A percentile compares a stretch with the other conserved stretches of the same genome.
Evolutionary conservation across 2,797 vertebrate genomes (phyloP).

Genomic region (Rhynchotus rufescens): DNA sequence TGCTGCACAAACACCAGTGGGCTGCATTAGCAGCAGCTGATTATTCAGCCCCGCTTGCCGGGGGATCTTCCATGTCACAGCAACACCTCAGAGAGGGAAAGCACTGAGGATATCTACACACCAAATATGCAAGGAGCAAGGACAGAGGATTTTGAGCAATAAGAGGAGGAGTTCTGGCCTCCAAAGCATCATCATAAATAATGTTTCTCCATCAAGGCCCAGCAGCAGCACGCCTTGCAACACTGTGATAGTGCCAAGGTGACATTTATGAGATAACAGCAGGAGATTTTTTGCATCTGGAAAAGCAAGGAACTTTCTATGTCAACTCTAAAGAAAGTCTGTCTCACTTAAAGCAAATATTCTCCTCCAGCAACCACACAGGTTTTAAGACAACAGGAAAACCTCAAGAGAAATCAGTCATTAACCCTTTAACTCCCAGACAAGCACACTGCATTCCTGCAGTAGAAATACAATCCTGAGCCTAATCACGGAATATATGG

Average conservation of each 20-base stretch:
- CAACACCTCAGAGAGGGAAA: background rate
- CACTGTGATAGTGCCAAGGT: fast-evolving
- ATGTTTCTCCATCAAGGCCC: background rate
- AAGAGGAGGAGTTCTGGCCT: background rate
- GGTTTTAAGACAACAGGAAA: background rate
- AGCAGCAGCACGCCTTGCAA: fast-evolving
- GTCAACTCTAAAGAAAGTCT: background rate
- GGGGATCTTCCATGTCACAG: background rate
- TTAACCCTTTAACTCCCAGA: background rate
- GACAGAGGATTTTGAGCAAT: background rate
- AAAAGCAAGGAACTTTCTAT: fast-evolving
- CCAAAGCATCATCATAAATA: fast-evolving
- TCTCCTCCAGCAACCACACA: background rate
- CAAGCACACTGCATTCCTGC: background rate
- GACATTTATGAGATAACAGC: background rate
- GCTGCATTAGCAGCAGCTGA: background rate
- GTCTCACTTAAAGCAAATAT: background rate
- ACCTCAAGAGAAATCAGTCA: background rate
- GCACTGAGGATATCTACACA: no score
- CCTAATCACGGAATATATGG: fast-evolving
- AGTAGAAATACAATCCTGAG: background rate
- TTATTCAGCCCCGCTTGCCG: background rate
- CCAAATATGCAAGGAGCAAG: background rate
- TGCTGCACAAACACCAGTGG: background rate
- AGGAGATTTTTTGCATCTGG: background rate